A percentile compares a stretch with the other conserved stretches of the same genome.
Conservation (phyloP, 1,140 invertebrate species). For the Pantala flavescens region DNA sequence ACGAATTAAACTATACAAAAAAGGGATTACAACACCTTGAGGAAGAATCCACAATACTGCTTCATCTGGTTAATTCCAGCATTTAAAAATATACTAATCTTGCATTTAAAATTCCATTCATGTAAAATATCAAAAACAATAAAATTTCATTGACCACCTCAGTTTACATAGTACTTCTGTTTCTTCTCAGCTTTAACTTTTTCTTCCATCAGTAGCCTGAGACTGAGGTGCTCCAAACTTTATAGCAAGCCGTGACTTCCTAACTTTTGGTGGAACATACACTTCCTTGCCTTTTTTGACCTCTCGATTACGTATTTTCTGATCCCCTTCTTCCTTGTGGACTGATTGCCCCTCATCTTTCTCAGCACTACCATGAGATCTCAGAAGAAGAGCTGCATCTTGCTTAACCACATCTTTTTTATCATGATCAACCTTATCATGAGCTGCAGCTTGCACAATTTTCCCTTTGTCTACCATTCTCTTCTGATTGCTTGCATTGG, state of each 20-base stretch:
- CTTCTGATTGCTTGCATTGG: not conserved
- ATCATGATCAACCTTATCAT: too few relatives aligned
- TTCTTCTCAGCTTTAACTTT: not conserved
- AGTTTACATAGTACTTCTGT: too few relatives aligned
- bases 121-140: too few relatives aligned
- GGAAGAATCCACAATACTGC: too few relatives aligned
- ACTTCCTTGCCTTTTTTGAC: not conserved
- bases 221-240: not conserved
- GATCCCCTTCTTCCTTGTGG: not conserved
- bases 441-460: not conserved
- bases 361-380: not conserved
- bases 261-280: not conserved
- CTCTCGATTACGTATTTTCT: not conserved
- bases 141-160: too few relatives aligned
- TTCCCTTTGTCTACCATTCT: not conserved
- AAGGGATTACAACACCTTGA: too few relatives aligned
- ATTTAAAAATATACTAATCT: too few relatives aligned
- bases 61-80: too few relatives aligned
- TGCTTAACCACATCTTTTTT: not conserved
- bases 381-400: not conserved
- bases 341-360: too few relatives aligned
- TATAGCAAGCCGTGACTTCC: not conserved
- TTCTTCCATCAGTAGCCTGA: not conserved
- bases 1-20: too few relatives aligned
- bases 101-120: too few relatives aligned